Percentiles rank a stretch among this genome's conserved stretches.
phyloP scores from a whole-genome alignment of 2,113 vertebrate species.

The Alaudala cheleensis region DNA sequence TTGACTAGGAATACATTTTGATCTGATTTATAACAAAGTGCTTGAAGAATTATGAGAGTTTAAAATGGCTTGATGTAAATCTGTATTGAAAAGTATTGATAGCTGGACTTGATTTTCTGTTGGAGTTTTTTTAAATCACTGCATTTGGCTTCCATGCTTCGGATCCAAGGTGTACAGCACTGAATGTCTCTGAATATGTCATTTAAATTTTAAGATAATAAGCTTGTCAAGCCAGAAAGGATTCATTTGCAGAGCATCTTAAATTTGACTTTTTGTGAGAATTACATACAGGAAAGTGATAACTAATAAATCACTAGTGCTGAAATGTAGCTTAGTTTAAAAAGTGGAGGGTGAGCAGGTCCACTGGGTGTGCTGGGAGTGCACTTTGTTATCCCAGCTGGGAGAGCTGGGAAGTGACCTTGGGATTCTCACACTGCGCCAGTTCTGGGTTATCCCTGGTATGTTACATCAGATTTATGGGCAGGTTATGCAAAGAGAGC shows the following conservation, averaged over 20 bases:
- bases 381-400: too few relatives aligned
- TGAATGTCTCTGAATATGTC: not conserved
- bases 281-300: not conserved
- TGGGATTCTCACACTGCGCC: not conserved
- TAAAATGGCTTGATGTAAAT: conserved; percentile 41
- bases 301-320: not conserved
- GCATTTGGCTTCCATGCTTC: not conserved
- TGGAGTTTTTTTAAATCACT: not conserved
- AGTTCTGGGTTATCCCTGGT: not conserved
- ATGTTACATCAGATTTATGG: not conserved
- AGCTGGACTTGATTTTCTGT: not conserved
- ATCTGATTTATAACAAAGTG: conserved; percentile 6
- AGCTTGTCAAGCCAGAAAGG: not conserved
- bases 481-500: not conserved
- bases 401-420: too few relatives aligned
- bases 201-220: conserved; percentile 35
- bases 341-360: too few relatives aligned
- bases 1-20: not conserved
- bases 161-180: not conserved
- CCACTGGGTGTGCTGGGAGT: too few relatives aligned
- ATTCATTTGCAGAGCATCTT: not conserved
- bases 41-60: conserved; percentile 26
- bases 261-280: conserved; percentile 6
- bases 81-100: conserved; percentile 29
- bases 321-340: not conserved